Evolutionary conservation across 2,797 vertebrate species (phyloP).

Genomic region (Adrianichthys oophorus): DNA sequence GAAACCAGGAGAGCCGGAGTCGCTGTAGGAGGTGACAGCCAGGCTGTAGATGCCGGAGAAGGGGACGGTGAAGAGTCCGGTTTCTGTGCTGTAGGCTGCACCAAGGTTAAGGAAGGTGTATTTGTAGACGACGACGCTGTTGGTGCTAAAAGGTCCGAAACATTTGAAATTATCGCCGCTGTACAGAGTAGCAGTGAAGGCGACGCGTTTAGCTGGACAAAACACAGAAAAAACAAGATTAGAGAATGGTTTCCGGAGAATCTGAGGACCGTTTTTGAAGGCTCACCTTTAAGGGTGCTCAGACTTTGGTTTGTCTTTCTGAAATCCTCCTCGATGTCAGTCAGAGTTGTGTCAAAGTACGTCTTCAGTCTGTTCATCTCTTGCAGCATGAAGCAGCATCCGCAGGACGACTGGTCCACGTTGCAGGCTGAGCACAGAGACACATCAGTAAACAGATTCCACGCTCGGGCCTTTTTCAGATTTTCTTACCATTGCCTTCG

Average conservation of each 20-base stretch:
- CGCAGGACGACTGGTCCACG: conserved; percentile 51
- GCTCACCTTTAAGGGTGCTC: conserved; percentile 49
- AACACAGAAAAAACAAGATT: conserved; percentile 5
- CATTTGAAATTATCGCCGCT: conserved; percentile 19
- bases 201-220: conserved; percentile 63
- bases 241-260: neutral
- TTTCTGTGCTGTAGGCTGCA: conserved; percentile 28
- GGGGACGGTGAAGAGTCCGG: conserved; percentile 60
- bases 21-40: conserved; percentile 68
- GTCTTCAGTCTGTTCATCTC: conserved; percentile 41
- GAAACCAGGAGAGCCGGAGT: conserved; percentile 41
- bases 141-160: conserved; percentile 23
- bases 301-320: conserved; percentile 24
- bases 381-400: conserved; percentile 72
- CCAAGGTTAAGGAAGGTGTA: conserved; percentile 68
- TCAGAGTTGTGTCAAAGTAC: conserved; percentile 45
- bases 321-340: conserved; percentile 31
- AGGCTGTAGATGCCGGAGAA: conserved; percentile 73
- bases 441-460: neutral
- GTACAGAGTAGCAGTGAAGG: conserved; percentile 67
- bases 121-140: conserved; percentile 40
- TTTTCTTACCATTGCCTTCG: conserved; percentile 44
- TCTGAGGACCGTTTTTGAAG: no score
- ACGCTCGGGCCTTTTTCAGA: neutral
- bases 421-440: conserved; percentile 56